Evolutionary conservation across 2,888 invertebrate species (phyloP), one percentile per base, ranked within the genome.

Genomic region (Halictus quadricinctus): DNA sequence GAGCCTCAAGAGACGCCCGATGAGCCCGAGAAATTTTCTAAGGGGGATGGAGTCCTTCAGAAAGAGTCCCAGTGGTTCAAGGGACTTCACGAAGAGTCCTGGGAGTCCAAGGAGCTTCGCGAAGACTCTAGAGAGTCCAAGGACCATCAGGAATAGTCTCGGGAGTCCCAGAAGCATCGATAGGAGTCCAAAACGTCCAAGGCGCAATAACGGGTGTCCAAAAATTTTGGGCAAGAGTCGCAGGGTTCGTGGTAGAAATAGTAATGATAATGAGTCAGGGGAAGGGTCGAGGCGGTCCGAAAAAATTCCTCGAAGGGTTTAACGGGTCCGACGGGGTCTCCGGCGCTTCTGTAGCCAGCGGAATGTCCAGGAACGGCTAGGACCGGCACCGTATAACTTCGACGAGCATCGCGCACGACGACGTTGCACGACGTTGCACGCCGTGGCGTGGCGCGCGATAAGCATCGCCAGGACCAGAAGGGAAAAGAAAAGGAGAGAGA

Each of bases 401-500:
- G 90, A 79, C 81, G 84, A 84, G 78, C 78, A 75, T 75, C 66
- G 78, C 81, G 79, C 81, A 60, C 60, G 60, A 60, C 81, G 81
- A 77, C 70, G 64, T 80, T 66, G 77, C 79, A 72, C 72, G 73
- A 77, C 70, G 69, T 80, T 58, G 77, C 79, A 72, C 72, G 73
- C 83, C 87, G 80, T 75, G 85, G 83, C 83, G 69, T 54, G 87
- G 81, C 77, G 66, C 80, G 72, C 89, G 92, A 92, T 92, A 92
- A 92, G 86, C 87, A 92, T 92, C 92, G 90, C 82, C 79, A 86
- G 88, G 85, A 84, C 86, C 82, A 86, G 87, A 84, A 86, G 81
- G 88, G 83, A 86, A 78, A 85, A 87, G 88, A 80, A 79, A 78
- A 89, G 83, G 66, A 86, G 80, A 79, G 79, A 29, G 29, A 29